A percentile compares a stretch with the other conserved stretches of the same genome.
These are phyloP conservation scores for Poeciliopsis paucimaculata DNA, from an alignment of 2,797 vertebrate species.

Conservation along the genomic window DNA sequence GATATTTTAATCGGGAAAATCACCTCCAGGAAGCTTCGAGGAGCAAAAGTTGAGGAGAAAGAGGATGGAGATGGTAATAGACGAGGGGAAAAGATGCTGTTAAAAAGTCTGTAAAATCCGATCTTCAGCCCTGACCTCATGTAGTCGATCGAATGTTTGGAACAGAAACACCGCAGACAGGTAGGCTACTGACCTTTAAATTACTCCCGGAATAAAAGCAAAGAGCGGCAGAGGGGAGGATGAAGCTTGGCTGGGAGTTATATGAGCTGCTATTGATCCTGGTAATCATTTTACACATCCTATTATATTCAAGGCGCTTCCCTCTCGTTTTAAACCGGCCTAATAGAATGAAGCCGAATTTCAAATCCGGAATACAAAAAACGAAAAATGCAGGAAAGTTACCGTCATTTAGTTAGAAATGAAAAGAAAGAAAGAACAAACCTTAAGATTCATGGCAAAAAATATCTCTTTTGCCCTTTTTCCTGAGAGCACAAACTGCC, in stretches of 20 bases:
- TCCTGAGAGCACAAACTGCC: not conserved
- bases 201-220: conserved; percentile 62
- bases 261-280: conserved; percentile 60
- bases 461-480: not conserved
- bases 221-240: conserved; percentile 28
- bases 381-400: not conserved
- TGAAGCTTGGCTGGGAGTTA: conserved; percentile 26
- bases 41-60: conserved; percentile 55
- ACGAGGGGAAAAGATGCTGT: conserved; percentile 60
- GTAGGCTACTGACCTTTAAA: conserved; percentile 62
- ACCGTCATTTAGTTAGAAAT: not conserved
- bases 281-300: conserved; percentile 59
- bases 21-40: conserved; percentile 71
- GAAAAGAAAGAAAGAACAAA: not conserved
- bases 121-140: conserved; percentile 63
- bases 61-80: not conserved
- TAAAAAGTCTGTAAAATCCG: conserved; percentile 70
- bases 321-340: not conserved
- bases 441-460: not conserved
- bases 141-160: conserved; percentile 63
- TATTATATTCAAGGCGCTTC: conserved; percentile 44
- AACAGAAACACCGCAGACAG: conserved; percentile 57
- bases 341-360: not conserved
- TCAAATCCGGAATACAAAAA: not conserved
- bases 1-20: conserved; percentile 64